Evolutionary conservation across 2,888 invertebrate species (phyloP), one percentile per base, ranked within the genome.

Genomic region (Synanthedon formicaeformis): DNA sequence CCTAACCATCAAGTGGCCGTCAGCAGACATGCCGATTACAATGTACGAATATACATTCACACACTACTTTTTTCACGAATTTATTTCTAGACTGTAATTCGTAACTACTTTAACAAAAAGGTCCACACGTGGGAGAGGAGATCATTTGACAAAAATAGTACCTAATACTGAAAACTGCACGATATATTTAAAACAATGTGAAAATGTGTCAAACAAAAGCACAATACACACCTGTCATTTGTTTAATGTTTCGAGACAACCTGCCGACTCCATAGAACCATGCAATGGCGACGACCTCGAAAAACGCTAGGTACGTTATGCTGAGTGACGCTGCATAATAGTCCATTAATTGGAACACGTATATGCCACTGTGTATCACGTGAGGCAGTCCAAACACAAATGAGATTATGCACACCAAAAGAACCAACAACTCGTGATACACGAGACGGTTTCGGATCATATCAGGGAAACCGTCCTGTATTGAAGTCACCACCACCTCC

Each of bases 251-350:
- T 65, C 90, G 91, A 6, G 95, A 92, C 56, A 97, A 79, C 63
- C 93, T 89, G 54, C 90, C 91, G 0, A 94, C 93, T 41, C 97
- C 97, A 71, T 97, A 97, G 71, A 96, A 93, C 96, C 97, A 97
- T 4, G 95, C 92, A 56, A 97, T 92, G 8, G 94, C 97, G 53
- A 96, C 93, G 51, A 96, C 93, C 89, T 97, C 97, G 69, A 97
- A 96, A 81, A 97, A 96, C 41, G 97, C 96, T 60, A 97, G 89
- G 73, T 96, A 96, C 85, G 97, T 94, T 52, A 97, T 94, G 53
- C 96, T 95, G 64, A 96, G 92, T 50, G 95, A 94, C 14, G 96
- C 96, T n/a, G 96, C 95, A 74, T 96, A 97, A 72, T 95, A 95
- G 75, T 97, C 97, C 89, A 97, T 94, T 60, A 97, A 76, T 87